phyloP scores from a whole-genome alignment of 2,113 vertebrate genomes.

The Lonchura striata region DNA sequence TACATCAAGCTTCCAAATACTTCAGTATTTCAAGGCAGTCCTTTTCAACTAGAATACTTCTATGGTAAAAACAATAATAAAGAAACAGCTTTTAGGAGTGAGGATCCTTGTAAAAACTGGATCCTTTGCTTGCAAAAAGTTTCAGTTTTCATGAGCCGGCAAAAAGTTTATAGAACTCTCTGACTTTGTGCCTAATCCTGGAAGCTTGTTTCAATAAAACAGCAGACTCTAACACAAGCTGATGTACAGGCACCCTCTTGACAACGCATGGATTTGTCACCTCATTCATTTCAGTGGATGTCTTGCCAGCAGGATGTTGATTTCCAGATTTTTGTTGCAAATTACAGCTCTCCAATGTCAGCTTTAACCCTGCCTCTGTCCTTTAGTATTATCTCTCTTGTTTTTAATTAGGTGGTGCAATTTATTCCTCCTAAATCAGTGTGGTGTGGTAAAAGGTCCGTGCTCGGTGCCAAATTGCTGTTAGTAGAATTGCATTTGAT shows the following conservation, averaged over 20 bases:
- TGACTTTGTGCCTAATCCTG: not conserved
- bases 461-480: not conserved
- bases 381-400: not conserved
- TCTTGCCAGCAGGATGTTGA: constrained; percentile 10
- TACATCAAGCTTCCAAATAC: not conserved
- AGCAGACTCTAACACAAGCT: not conserved
- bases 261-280: not conserved
- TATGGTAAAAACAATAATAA: not conserved
- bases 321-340: constrained; percentile 33
- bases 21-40: not conserved
- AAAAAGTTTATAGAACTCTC: not conserved
- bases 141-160: not conserved
- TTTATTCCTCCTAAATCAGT: constrained; percentile 2
- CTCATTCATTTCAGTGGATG: not conserved
- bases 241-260: not conserved
- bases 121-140: not conserved
- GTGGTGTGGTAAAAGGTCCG: not conserved
- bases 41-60: not conserved
- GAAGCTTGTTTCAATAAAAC: not conserved
- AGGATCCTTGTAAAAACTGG: not conserved
- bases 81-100: not conserved
- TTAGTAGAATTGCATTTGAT: not conserved
- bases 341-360: constrained; percentile 4
- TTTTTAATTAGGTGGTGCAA: constrained; percentile 35
- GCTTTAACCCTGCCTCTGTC: constrained; percentile 7